Base-by-base conservation (phyloP, 37 sponge, comb jelly and placozoan genomes). In the Tethya wilhelma region DNA sequence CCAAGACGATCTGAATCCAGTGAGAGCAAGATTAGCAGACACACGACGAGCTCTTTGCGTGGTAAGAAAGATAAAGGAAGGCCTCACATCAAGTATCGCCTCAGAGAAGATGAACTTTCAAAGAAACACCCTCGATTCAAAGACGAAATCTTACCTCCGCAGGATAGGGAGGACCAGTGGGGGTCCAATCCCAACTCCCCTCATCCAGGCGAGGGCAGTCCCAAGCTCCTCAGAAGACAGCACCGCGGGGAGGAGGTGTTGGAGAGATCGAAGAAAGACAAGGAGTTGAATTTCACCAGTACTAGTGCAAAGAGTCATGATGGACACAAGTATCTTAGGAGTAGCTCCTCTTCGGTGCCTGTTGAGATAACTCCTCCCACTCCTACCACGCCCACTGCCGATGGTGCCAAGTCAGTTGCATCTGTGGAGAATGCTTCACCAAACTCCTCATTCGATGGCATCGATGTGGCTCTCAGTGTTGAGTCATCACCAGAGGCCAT, bases 401-500 rank as follows among this genome's bases (percentile, higher is more conserved):
- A n/a, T n/a, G n/a, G n/a, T n/a, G 42, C 25, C 32, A 44, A 77
- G 56, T 56, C 69, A 31, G 46, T 44, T 1, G 62, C 60, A 2
- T 26, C 25, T 39, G 59, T 58, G 19, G 79, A 31, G 57, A 56
- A n/a, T 22, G 42, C 72, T 1, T 4, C 8, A n/a, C 31, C 56
- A 20, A 59, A 28, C 59, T n/a, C 56, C 6, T 75, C 75, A 2
- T 75, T 75, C 55, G 59, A 75, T 58, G 42, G 7, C 6, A 49
- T 49, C 33, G 59, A 59, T 2, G 49, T 40, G 20, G 30, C 39
- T 42, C 70, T 80, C 31, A 38, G 34, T 37, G 23, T 20, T 42
- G 2, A 43, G 30, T 81, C 82, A 34, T 55, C 82, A 19, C 39
- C 32, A 29, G n/a, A 71, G 64, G 36, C 33, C 7, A 60, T 81